Evolutionary conservation across 2,888 invertebrate species (phyloP).

Genomic region (Drosophila quinaria): DNA sequence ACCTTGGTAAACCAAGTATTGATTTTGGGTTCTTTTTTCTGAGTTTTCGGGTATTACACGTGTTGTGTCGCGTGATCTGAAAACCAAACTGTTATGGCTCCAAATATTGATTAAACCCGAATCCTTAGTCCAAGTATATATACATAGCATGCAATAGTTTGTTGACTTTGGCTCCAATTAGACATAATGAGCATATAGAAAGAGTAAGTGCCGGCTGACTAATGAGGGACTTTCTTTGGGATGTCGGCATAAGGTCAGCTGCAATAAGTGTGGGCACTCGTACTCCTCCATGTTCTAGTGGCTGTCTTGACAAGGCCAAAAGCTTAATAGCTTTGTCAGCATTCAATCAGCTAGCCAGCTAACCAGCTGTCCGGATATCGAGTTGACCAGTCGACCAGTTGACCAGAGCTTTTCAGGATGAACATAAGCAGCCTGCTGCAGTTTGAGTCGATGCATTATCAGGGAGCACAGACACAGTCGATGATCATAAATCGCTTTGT

Average conservation of each 20-base stretch:
- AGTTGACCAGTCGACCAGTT: not conserved
- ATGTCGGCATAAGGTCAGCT: slow-evolving; percentile 6
- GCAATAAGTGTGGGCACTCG: not conserved
- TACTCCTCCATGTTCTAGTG: too few relatives aligned
- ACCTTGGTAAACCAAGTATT: not conserved
- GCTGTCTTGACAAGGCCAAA: not conserved
- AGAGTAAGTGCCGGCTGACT: not conserved
- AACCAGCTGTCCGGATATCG: not conserved
- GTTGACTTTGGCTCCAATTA: slow-evolving; percentile 27
- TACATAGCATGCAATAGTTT: slow-evolving; percentile 12
- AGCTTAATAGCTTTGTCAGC: not conserved
- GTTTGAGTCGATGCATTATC: slow-evolving; percentile 58
- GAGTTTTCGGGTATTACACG: not conserved
- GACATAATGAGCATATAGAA: slow-evolving; percentile 20
- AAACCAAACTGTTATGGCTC: not conserved
- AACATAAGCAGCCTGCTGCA: slow-evolving; percentile 49
- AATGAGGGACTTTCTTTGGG: slow-evolving; percentile 7
- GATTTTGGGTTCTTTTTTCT: not conserved
- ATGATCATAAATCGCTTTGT: slow-evolving; percentile 61
- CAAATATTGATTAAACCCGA: slow-evolving; percentile 24
- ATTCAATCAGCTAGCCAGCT: not conserved
- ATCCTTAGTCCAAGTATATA: not conserved
- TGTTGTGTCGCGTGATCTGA: not conserved
- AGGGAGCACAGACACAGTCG: slow-evolving; percentile 58
- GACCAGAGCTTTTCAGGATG: too few relatives aligned